Percentiles rank a stretch among this genome's conserved stretches.
Conservation (phyloP, 1,140 invertebrate genomes). For the Eubasilissa regina region DNA sequence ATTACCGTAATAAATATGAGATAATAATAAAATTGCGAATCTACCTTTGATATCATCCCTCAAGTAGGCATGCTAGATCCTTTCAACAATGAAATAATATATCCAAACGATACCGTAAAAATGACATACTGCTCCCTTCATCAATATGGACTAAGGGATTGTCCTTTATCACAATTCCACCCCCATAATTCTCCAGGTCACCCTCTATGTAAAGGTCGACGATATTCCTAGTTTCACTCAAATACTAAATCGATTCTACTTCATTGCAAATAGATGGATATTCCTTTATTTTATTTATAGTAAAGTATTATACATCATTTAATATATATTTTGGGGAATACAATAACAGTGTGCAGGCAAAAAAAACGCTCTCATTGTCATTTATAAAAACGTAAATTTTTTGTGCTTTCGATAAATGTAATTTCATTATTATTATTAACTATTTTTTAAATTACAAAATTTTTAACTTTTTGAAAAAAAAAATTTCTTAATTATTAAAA, state of each 20-base stretch:
- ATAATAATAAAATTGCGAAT: conserved; percentile 43
- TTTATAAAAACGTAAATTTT: too few relatives aligned
- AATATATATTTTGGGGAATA: too few relatives aligned
- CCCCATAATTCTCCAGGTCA: conserved; percentile 29
- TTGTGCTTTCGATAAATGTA: too few relatives aligned
- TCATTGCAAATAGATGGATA: conserved; percentile 6
- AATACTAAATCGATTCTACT: conserved; percentile 17
- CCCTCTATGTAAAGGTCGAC: conserved; percentile 10
- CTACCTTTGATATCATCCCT: conserved; percentile 30
- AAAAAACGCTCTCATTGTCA: too few relatives aligned
- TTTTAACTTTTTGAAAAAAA: too few relatives aligned
- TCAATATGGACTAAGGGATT: conserved; percentile 47
- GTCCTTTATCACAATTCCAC: conserved; percentile 32
- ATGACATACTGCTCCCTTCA: conserved; percentile 51
- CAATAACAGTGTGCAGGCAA: too few relatives aligned
- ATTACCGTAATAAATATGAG: conserved; percentile 45
- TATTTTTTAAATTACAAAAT: too few relatives aligned
- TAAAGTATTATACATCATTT: too few relatives aligned
- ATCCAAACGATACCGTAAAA: conserved; percentile 53
- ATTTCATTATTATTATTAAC: too few relatives aligned
- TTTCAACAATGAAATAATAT: conserved; percentile 54
- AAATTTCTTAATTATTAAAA: too few relatives aligned
- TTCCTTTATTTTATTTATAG: too few relatives aligned
- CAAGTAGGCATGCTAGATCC: conserved; percentile 38
- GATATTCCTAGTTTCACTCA: conserved; percentile 10